These are phyloP conservation scores for Holothuria glaberrima DNA, from an alignment of 35 echinoderm and acorn worm species.

Conservation along the genomic window DNA sequence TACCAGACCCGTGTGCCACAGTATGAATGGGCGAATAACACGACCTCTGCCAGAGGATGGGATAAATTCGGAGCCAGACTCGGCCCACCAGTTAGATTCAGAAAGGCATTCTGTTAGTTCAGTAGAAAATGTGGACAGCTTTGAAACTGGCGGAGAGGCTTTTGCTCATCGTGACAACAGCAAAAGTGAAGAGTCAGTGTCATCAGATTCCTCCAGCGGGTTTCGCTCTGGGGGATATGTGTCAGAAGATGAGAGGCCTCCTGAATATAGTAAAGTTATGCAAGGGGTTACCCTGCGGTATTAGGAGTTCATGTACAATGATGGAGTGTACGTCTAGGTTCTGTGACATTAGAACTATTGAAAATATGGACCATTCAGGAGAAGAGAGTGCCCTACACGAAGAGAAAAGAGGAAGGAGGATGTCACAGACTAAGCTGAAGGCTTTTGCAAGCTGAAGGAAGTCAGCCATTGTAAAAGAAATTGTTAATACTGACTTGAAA, in stretches of 20 bases:
- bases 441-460: too few relatives aligned
- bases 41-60: neutral
- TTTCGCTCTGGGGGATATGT: slow-evolving; percentile 91
- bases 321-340: too few relatives aligned
- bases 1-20: slow-evolving; percentile 61
- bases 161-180: slow-evolving; percentile 72
- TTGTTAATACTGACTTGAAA: too few relatives aligned
- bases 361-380: too few relatives aligned
- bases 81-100: slow-evolving; percentile 14
- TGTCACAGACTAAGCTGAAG: too few relatives aligned
- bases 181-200: slow-evolving; percentile 97
- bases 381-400: too few relatives aligned
- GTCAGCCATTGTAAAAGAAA: too few relatives aligned
- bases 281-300: slow-evolving; percentile 42
- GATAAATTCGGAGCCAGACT: neutral
- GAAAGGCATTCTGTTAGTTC: neutral
- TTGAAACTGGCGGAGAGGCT: slow-evolving; percentile 28
- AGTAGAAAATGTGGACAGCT: slow-evolving; percentile 16
- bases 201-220: slow-evolving; percentile 93
- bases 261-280: slow-evolving; percentile 94
- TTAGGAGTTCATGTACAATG: neutral
- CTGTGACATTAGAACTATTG: too few relatives aligned
- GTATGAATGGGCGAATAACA: slow-evolving; percentile 64
- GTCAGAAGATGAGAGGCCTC: slow-evolving; percentile 81
- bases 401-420: too few relatives aligned